Percentiles rank a stretch among this genome's conserved stretches.
phyloP scores from a whole-genome alignment of 2,888 invertebrate species.

The Lymantria monacha region DNA sequence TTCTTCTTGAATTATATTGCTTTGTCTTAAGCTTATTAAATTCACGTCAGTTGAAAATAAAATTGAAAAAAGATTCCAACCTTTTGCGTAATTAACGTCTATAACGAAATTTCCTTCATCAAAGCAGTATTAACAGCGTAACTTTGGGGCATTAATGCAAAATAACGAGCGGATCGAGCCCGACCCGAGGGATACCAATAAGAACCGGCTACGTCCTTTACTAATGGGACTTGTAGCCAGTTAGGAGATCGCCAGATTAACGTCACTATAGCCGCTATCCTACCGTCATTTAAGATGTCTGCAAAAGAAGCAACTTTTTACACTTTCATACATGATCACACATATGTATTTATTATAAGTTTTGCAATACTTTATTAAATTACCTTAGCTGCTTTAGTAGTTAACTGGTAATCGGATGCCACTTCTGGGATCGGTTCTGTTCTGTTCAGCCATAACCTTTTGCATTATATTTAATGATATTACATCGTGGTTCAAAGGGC shows the following conservation, averaged over 20 bases:
- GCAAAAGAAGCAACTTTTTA: background rate
- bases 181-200: constrained; percentile 50
- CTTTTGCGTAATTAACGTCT: constrained; percentile 56
- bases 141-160: constrained; percentile 71
- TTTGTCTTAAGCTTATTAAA: constrained; percentile 4
- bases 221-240: constrained; percentile 65
- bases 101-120: constrained; percentile 63
- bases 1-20: background rate
- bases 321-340: too few species aligned
- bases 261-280: constrained; percentile 27
- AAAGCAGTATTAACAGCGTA: constrained; percentile 58
- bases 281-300: background rate
- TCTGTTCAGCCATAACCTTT: too few species aligned
- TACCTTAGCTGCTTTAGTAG: too few species aligned
- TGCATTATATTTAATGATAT: too few species aligned
- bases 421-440: too few species aligned
- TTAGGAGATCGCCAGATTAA: constrained; percentile 58
- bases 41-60: constrained; percentile 4
- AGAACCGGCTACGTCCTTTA: constrained; percentile 46
- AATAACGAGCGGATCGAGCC: constrained; percentile 70
- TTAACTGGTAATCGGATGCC: too few species aligned
- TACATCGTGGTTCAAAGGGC: too few species aligned
- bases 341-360: too few species aligned
- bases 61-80: constrained; percentile 21
- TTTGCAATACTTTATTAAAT: too few species aligned